Conservation (phyloP, 2,888 invertebrate genomes). For the Tetramorium bicarinatum region DNA sequence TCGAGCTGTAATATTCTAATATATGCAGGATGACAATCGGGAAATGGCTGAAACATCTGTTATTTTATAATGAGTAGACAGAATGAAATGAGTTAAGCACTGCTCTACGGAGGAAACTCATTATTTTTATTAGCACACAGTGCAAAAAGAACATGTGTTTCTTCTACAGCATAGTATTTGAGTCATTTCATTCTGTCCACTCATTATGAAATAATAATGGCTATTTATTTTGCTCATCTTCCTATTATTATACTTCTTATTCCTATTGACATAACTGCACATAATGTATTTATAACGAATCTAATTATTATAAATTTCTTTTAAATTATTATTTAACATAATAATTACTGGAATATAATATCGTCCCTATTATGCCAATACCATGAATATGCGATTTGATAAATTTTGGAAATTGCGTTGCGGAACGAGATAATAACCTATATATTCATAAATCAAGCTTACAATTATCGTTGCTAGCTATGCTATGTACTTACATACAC, state of each 20-base stretch:
- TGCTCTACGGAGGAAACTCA: not conserved
- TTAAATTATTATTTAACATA: not conserved
- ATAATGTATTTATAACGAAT: not conserved
- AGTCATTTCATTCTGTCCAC: not conserved
- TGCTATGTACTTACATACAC: too few species aligned
- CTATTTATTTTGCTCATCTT: not conserved
- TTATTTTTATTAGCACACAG: not conserved
- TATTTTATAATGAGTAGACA: conserved; percentile 3
- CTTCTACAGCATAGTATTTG: not conserved
- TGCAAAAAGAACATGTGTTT: not conserved
- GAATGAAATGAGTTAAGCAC: not conserved
- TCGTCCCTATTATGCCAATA: too few species aligned
- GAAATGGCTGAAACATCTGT: not conserved
- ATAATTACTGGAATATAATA: not conserved
- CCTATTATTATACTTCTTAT: not conserved
- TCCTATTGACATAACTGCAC: not conserved
- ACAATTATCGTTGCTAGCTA: too few species aligned
- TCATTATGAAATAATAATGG: conserved; percentile 1
- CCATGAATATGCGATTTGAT: too few species aligned
- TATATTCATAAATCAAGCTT: too few species aligned
- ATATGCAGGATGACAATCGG: not conserved
- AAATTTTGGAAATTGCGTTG: too few species aligned
- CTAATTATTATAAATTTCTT: not conserved
- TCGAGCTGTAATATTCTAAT: not conserved
- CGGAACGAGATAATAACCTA: too few species aligned